Percentiles rank a stretch among this genome's conserved stretches.
phyloP scores from a whole-genome alignment of 2,888 invertebrate species.

The Hirtodrosophila cameraria region DNA sequence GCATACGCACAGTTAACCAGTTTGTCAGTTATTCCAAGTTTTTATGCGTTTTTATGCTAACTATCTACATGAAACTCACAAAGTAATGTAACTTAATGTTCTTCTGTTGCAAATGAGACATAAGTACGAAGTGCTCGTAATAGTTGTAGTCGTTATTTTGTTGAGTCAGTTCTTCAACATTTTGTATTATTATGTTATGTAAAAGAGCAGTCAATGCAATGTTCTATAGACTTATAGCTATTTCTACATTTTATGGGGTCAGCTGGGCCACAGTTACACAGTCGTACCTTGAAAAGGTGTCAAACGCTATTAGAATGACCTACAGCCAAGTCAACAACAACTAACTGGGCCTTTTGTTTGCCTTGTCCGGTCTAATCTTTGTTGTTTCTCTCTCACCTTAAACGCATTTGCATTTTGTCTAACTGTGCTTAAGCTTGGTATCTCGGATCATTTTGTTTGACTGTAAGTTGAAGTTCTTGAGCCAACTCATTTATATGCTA shows the following conservation, averaged over 20 bases:
- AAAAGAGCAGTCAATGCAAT: slow-evolving; percentile 33
- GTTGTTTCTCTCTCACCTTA: slow-evolving; percentile 38
- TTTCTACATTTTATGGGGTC: slow-evolving; percentile 38
- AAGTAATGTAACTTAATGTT: slow-evolving; percentile 15
- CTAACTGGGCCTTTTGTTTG: slow-evolving; percentile 54
- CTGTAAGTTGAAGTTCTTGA: slow-evolving; percentile 6
- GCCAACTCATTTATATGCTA: slow-evolving; percentile 67
- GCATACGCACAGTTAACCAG: slow-evolving; percentile 58
- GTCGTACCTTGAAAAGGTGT: slow-evolving; percentile 57
- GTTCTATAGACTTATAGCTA: slow-evolving; percentile 1
- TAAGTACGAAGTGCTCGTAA: slow-evolving; percentile 16
- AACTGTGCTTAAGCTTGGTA: slow-evolving; percentile 41
- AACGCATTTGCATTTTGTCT: slow-evolving; percentile 65
- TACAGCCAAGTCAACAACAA: slow-evolving; percentile 34
- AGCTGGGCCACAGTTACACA: slow-evolving; percentile 32
- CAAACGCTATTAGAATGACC: slow-evolving; percentile 63
- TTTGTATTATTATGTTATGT: slow-evolving; percentile 41
- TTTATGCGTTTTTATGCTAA: too few species aligned
- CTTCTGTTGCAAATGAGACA: slow-evolving; percentile 18
- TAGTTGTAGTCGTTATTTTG: slow-evolving; percentile 30
- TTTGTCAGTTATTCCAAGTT: not conserved
- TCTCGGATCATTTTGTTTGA: not conserved
- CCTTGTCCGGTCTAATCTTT: slow-evolving; percentile 34
- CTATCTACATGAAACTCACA: not conserved
- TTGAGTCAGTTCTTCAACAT: slow-evolving; percentile 20